Evolutionary conservation across 2,888 invertebrate species (phyloP).

Genomic region (Diarsia dahlii): DNA sequence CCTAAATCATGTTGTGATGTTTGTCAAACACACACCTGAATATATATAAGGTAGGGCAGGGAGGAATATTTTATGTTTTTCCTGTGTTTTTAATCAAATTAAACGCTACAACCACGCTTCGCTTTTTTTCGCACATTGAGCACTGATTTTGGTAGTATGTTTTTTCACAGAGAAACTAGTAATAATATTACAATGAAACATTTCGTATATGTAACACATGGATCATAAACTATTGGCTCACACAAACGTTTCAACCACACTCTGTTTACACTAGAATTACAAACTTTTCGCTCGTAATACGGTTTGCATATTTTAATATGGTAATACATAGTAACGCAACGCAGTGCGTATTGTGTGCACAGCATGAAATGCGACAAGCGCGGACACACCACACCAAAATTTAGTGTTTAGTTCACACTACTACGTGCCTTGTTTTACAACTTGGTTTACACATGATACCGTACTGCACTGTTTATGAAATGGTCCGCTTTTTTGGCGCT

Average conservation of each 20-base stretch:
- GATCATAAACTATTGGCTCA: constrained; percentile 24
- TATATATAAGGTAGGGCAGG: constrained; percentile 31
- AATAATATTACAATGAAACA: constrained; percentile 4
- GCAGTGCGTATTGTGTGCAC: constrained; percentile 58
- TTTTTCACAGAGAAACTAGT: constrained; percentile 14
- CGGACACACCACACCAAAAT: constrained; percentile 50
- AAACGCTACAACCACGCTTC: constrained; percentile 27
- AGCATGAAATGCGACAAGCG: constrained; percentile 46
- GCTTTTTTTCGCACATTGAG: constrained; percentile 4
- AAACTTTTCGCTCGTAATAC: constrained; percentile 60
- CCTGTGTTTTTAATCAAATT: constrained; percentile 50
- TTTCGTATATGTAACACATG: constrained; percentile 1
- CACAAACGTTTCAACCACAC: constrained; percentile 20
- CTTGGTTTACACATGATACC: constrained; percentile 45
- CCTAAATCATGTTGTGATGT: constrained; percentile 56
- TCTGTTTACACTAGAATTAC: constrained; percentile 49
- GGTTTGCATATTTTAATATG: constrained; percentile 59
- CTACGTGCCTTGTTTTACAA: constrained; percentile 51
- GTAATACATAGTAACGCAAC: constrained; percentile 53
- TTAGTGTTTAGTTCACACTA: constrained; percentile 50
- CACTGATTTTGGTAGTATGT: background rate
- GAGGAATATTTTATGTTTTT: constrained; percentile 36
- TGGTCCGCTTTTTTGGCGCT: constrained; percentile 36
- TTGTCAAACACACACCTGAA: constrained; percentile 51
- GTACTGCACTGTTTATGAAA: constrained; percentile 24